phyloP scores from a whole-genome alignment of 2,113 vertebrate species.

The Plecturocebus donacophilus region DNA sequence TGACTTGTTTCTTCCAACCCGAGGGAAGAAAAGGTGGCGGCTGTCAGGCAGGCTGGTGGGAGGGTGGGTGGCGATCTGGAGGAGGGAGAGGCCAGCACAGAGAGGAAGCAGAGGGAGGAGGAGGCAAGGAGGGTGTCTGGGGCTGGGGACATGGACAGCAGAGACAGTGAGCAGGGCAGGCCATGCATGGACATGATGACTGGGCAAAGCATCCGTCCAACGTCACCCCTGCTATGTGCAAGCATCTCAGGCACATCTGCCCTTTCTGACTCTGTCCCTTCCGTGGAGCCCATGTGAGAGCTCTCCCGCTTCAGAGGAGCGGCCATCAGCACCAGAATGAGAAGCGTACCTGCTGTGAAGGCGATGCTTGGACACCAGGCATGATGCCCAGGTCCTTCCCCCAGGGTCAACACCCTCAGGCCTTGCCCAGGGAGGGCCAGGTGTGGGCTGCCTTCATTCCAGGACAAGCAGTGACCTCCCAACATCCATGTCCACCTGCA shows the following conservation, averaged over 20 bases:
- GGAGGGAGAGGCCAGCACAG: no score
- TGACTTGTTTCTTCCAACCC: no score
- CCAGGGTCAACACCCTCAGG: background rate
- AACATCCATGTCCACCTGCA: background rate
- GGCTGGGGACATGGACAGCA: background rate
- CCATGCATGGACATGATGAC: background rate
- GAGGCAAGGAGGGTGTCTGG: no score
- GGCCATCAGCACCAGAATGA: fast-evolving
- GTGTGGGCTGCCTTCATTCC: fast-evolving
- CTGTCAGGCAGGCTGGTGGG: no score
- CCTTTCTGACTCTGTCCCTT: background rate
- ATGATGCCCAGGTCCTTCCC: background rate
- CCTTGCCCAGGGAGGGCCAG: background rate
- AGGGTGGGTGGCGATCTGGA: no score
- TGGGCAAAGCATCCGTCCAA: background rate
- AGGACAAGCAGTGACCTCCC: no score
- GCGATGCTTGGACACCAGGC: background rate
- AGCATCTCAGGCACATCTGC: background rate
- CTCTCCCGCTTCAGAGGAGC: no score
- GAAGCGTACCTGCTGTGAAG: background rate
- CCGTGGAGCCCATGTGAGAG: background rate
- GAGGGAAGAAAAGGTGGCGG: no score
- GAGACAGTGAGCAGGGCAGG: background rate
- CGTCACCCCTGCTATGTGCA: background rate
- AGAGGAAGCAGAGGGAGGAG: no score